Conservation (phyloP, 2,113 vertebrate genomes). For the Sphyrna mokarran region DNA sequence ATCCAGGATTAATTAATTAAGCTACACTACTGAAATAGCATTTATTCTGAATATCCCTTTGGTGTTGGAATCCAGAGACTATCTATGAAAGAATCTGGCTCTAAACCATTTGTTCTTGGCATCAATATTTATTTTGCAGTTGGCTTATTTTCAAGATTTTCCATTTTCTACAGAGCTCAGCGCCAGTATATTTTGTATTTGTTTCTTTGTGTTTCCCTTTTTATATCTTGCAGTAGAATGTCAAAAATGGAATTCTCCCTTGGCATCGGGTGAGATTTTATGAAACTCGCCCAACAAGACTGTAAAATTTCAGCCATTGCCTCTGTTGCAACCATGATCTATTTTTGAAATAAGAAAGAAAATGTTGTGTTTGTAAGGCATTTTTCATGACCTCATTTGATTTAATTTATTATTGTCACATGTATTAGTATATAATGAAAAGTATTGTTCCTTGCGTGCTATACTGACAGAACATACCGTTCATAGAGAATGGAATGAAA, state of each 20-base stretch:
- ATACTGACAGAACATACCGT: no score
- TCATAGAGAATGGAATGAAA: no score
- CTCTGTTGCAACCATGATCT: no score
- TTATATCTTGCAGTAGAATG: not conserved
- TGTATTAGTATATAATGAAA: no score
- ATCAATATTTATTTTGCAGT: not conserved
- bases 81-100: not conserved
- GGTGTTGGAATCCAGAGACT: not conserved
- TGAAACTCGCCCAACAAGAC: no score
- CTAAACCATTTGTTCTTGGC: not conserved
- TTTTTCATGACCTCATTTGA: no score
- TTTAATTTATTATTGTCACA: no score
- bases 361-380: no score
- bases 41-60: not conserved
- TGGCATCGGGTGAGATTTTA: no score
- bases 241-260: not conserved
- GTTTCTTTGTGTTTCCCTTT: not conserved
- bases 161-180: not conserved
- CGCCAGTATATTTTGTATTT: not conserved
- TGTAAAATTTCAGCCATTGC: no score
- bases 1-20: not conserved
- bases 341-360: no score
- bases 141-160: not conserved
- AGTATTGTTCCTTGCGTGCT: no score
- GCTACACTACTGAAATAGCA: not conserved